phyloP scores from a whole-genome alignment of 2,797 vertebrate species.

The Brachyalestes nurse region DNA sequence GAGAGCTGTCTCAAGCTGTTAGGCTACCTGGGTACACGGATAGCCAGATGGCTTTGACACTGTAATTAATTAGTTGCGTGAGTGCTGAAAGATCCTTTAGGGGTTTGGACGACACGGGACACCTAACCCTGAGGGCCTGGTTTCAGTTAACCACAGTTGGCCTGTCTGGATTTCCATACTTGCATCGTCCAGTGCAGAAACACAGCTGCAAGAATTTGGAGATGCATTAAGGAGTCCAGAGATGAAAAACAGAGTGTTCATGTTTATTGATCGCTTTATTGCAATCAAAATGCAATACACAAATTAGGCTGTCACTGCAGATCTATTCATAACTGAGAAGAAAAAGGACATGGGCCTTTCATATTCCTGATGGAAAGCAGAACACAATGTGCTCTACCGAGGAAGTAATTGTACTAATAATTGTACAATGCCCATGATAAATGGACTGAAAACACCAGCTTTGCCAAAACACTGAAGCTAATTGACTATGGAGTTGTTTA shows the following conservation, averaged over 20 bases:
- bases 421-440: constrained; percentile 65
- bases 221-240: constrained; percentile 14
- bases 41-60: constrained; percentile 49
- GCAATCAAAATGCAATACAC: constrained; percentile 52
- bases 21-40: constrained; percentile 35
- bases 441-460: constrained; percentile 58
- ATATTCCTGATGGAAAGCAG: constrained; percentile 51
- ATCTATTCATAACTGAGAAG: constrained; percentile 50
- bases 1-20: constrained; percentile 38
- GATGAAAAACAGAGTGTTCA: constrained; percentile 29
- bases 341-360: constrained; percentile 44
- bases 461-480: constrained; percentile 60
- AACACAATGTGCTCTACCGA: constrained; percentile 40
- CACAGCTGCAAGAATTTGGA: neutral
- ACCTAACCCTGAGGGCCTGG: constrained; percentile 26
- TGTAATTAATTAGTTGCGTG: constrained; percentile 53
- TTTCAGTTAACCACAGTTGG: constrained; percentile 5
- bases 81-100: constrained; percentile 38
- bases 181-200: neutral
- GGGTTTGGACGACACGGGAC: constrained; percentile 30
- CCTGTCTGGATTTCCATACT: neutral
- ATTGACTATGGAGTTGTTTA: constrained; percentile 63
- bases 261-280: constrained; percentile 42
- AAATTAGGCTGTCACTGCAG: constrained; percentile 54
- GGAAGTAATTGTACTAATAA: constrained; percentile 67